These are phyloP conservation scores for Stylophora pistillata DNA, from an alignment of 64 coral and sea anemone genomes.

Conservation along the genomic window DNA sequence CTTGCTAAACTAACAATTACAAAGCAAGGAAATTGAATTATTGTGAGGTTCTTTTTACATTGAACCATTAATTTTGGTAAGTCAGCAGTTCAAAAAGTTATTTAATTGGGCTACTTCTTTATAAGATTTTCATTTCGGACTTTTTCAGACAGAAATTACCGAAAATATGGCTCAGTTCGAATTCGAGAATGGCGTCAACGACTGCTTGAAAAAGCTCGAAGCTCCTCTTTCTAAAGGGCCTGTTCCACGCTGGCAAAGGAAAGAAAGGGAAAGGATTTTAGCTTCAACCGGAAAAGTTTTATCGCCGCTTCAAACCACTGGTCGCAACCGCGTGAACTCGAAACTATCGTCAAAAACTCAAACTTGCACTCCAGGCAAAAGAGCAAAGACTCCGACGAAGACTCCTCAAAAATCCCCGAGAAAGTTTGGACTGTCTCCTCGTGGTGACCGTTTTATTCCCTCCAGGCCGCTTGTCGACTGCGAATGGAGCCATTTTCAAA, in stretches of 20 bases:
- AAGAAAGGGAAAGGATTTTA: conserved; percentile 37
- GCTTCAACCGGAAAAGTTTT: conserved; percentile 19
- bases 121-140: background rate
- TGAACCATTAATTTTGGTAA: background rate
- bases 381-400: conserved; percentile 34
- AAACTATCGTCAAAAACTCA: background rate
- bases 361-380: conserved; percentile 6
- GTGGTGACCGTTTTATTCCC: conserved; percentile 77
- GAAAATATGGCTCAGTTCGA: conserved; percentile 49
- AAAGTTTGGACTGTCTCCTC: conserved; percentile 19
- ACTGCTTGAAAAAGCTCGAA: conserved; percentile 67
- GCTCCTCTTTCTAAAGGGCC: conserved; percentile 49
- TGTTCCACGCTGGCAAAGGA: conserved; percentile 62
- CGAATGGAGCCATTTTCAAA: conserved; percentile 76
- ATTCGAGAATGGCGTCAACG: conserved; percentile 60
- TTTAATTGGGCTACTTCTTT: background rate
- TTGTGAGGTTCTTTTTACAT: background rate
- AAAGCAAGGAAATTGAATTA: background rate
- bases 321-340: background rate
- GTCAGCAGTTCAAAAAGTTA: background rate
- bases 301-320: conserved; percentile 46
- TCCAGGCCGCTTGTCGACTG: conserved; percentile 52
- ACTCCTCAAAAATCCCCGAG: conserved; percentile 47
- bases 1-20: background rate
- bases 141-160: background rate